Evolutionary conservation across 2,113 vertebrate species (phyloP).

Genomic region (Silurus glanis): DNA sequence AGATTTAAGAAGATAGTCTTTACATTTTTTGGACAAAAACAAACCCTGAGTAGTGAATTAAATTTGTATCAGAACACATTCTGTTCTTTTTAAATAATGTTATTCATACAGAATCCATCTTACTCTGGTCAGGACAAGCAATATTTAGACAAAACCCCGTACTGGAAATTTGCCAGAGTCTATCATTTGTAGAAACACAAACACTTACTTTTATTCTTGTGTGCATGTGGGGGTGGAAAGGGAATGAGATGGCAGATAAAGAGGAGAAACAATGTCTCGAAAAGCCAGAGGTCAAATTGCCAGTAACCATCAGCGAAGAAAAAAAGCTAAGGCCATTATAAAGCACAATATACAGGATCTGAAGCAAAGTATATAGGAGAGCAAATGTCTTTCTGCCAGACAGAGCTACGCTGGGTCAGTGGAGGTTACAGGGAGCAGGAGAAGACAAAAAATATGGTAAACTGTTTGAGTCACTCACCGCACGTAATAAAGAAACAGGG

Average conservation of each 20-base stretch:
- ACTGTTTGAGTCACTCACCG: constrained; percentile 4
- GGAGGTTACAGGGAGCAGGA: not conserved
- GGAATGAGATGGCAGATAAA: constrained; percentile 16
- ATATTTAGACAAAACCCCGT: constrained; percentile 6
- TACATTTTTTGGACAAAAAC: not conserved
- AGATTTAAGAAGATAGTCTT: not conserved
- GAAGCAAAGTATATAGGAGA: not conserved
- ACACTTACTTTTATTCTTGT: not conserved
- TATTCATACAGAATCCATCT: not conserved
- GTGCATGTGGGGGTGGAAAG: constrained; percentile 3
- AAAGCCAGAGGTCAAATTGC: constrained; percentile 25
- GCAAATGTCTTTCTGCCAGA: not conserved
- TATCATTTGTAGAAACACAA: not conserved
- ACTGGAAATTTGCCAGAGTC: not conserved
- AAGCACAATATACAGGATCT: not conserved
- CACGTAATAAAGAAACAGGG: not conserved
- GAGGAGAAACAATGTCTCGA: constrained; percentile 5
- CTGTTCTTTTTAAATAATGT: not conserved
- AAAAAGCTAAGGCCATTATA: constrained; percentile 2
- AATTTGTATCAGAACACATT: not conserved
- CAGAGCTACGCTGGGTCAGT: not conserved
- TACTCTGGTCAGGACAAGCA: not conserved
- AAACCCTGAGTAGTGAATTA: not conserved
- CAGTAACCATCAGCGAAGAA: not conserved
- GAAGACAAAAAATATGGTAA: not conserved